These are phyloP conservation scores for Orthosia gothica DNA, from an alignment of 2,888 invertebrate species.

Conservation along the genomic window DNA sequence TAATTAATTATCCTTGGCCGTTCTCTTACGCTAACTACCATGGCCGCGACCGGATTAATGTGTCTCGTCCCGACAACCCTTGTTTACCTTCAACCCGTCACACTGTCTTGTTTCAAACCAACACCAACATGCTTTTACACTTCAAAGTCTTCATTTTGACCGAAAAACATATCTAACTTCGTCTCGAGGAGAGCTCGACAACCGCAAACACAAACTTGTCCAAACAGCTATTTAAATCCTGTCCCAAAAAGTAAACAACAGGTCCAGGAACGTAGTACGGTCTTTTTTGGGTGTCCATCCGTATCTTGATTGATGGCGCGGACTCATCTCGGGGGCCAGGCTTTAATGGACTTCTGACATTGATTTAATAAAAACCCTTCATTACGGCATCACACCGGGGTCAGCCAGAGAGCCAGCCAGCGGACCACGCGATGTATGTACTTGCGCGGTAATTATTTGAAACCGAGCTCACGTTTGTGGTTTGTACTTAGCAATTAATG, in stretches of 20 bases:
- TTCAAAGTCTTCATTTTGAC: slow-evolving; percentile 26
- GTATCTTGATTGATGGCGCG: slow-evolving; percentile 88
- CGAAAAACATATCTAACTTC: slow-evolving; percentile 4
- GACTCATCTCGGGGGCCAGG: slow-evolving; percentile 78
- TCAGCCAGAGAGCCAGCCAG: slow-evolving; percentile 62
- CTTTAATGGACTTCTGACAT: slow-evolving; percentile 90
- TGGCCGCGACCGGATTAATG: slow-evolving; percentile 66
- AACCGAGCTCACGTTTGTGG: slow-evolving; percentile 69
- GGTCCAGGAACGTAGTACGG: slow-evolving; percentile 68
- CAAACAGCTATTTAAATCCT: slow-evolving; percentile 73
- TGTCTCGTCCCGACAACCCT: slow-evolving; percentile 67
- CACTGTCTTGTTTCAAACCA: slow-evolving; percentile 61
- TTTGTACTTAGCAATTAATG: slow-evolving; percentile 72
- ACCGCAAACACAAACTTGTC: slow-evolving; percentile 60
- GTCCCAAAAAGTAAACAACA: slow-evolving; percentile 74
- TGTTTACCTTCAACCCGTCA: slow-evolving; percentile 67
- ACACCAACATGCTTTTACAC: slow-evolving; percentile 45
- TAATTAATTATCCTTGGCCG: slow-evolving; percentile 56
- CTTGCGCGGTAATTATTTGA: slow-evolving; percentile 74
- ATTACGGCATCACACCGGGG: slow-evolving; percentile 84
- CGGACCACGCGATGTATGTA: slow-evolving; percentile 60
- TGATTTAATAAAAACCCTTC: slow-evolving; percentile 91
- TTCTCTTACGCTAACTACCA: slow-evolving; percentile 52
- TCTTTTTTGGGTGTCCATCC: slow-evolving; percentile 76
- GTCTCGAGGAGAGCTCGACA: slow-evolving; percentile 1